Conservation (phyloP, 1,140 invertebrate species). For the Trichonephila clavata region DNA sequence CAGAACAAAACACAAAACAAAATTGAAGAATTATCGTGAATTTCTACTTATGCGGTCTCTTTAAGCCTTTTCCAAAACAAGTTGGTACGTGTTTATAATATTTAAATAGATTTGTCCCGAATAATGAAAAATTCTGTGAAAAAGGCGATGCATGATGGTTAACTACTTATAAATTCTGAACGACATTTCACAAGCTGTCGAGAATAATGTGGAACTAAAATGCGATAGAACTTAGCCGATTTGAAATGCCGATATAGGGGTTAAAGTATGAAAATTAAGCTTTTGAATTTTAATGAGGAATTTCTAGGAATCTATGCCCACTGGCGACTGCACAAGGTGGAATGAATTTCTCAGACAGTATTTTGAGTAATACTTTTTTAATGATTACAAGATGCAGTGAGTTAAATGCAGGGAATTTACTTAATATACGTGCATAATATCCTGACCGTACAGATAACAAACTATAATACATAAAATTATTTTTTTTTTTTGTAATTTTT, state of each 20-base stretch:
- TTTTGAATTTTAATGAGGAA: background rate
- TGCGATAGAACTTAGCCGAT: background rate
- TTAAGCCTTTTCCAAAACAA: background rate
- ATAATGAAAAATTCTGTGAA: background rate
- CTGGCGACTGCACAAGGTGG: no score
- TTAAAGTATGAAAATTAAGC: background rate
- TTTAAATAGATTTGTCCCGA: background rate
- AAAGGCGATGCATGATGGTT: background rate
- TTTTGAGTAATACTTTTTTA: no score
- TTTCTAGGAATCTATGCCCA: no score
- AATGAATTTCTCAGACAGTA: no score
- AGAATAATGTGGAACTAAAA: background rate
- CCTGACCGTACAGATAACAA: no score
- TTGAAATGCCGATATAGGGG: background rate
- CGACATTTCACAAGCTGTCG: background rate
- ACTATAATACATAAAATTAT: no score
- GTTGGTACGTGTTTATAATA: background rate
- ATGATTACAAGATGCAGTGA: no score
- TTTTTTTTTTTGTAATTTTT: no score
- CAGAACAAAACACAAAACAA: background rate
- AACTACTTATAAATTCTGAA: background rate
- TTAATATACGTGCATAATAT: no score
- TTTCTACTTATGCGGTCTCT: background rate
- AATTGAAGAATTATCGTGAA: background rate
- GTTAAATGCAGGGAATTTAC: no score